These are phyloP conservation scores for Electrophaes corylata DNA, from an alignment of 2,888 invertebrate genomes.

Conservation along the genomic window DNA sequence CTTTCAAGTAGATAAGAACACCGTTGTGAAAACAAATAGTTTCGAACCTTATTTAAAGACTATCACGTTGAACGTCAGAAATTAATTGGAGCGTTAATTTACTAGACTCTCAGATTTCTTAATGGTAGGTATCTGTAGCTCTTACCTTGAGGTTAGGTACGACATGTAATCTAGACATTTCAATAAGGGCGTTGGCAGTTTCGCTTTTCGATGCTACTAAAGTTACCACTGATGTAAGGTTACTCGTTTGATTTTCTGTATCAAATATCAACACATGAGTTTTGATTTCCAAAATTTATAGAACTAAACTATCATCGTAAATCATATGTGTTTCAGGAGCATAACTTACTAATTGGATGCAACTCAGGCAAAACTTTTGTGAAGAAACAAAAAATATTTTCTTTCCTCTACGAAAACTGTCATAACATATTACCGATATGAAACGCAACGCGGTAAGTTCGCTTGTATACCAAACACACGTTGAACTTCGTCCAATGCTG, in stretches of 20 bases:
- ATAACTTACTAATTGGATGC: not conserved
- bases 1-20: not conserved
- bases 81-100: slow-evolving; percentile 29
- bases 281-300: too few relatives aligned
- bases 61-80: slow-evolving; percentile 14
- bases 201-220: slow-evolving; percentile 1
- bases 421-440: slow-evolving; percentile 23
- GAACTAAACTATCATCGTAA: too few relatives aligned
- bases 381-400: not conserved
- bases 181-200: slow-evolving; percentile 6
- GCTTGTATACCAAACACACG: slow-evolving; percentile 22
- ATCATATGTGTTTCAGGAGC: too few relatives aligned
- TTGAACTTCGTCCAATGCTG: slow-evolving; percentile 58
- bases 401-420: slow-evolving; percentile 12
- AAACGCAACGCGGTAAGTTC: slow-evolving; percentile 21
- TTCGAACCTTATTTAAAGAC: slow-evolving; percentile 13
- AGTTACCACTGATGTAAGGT: not conserved
- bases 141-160: slow-evolving; percentile 22
- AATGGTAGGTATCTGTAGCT: slow-evolving; percentile 25
- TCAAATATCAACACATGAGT: not conserved
- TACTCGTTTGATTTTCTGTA: not conserved
- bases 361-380: not conserved
- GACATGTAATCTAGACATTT: slow-evolving; percentile 25
- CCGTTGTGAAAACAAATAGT: slow-evolving; percentile 1
- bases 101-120: slow-evolving; percentile 28